These are phyloP conservation scores for Lasius platythorax DNA, from an alignment of 2,888 invertebrate species.

Conservation along the genomic window DNA sequence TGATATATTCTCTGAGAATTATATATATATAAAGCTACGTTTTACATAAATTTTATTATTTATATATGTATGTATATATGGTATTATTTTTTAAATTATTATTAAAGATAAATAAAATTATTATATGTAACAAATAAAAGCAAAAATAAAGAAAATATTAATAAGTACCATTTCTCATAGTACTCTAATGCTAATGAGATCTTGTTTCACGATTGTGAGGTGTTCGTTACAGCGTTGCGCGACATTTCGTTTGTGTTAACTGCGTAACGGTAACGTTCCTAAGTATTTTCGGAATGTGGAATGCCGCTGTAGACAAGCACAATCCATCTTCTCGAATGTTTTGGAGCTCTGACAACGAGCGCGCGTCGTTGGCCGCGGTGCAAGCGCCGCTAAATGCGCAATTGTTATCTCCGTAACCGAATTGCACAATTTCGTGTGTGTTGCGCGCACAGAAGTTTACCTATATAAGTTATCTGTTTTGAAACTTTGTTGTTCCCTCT, in stretches of 20 bases:
- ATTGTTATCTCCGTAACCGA: constrained; percentile 49
- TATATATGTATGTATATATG: no score
- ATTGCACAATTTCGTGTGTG: constrained; percentile 50
- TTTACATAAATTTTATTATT: no score
- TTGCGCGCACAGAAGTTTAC: constrained; percentile 32
- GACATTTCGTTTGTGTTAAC: constrained; percentile 5
- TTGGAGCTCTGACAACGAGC: constrained; percentile 12
- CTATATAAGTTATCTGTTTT: constrained; percentile 49
- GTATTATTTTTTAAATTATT: neutral
- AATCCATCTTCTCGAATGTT: constrained; percentile 35
- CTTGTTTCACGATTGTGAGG: neutral
- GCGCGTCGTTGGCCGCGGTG: neutral
- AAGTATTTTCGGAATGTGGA: constrained; percentile 49
- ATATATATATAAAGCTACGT: neutral
- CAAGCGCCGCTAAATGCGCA: constrained; percentile 34
- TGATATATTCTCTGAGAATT: no score
- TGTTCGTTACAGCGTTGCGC: neutral
- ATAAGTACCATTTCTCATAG: neutral
- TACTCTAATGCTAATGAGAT: constrained; percentile 39
- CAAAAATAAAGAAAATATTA: neutral
- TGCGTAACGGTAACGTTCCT: constrained; percentile 1
- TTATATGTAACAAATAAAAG: neutral
- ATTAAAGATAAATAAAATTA: neutral
- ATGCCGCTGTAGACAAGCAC: neutral
- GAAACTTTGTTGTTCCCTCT: constrained; percentile 18